Percentiles rank a stretch among this genome's conserved stretches.
phyloP scores from a whole-genome alignment of 2,888 invertebrate genomes.

The Rhaphigaster nebulosa region DNA sequence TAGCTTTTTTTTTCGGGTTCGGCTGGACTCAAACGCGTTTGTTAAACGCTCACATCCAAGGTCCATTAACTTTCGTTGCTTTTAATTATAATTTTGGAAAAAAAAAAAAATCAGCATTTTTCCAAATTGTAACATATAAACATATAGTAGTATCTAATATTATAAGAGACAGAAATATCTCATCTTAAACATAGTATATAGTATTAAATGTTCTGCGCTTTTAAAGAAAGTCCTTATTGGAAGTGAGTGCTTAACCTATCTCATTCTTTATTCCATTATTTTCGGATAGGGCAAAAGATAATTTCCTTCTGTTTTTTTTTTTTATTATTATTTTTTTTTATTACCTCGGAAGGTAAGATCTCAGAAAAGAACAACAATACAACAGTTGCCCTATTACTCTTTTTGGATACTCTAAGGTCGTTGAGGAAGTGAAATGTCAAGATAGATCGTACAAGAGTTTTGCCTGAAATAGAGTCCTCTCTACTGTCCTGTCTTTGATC shows the following conservation, averaged over 20 bases:
- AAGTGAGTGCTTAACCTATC: background rate
- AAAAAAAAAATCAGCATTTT: too few species aligned
- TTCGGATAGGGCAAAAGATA: background rate
- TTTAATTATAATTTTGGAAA: too few species aligned
- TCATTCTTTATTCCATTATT: conserved; percentile 36
- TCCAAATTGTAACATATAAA: too few species aligned
- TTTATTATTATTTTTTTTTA: background rate
- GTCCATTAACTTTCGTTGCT: too few species aligned
- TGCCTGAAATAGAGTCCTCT: background rate
- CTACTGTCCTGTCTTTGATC: background rate
- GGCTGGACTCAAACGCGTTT: too few species aligned
- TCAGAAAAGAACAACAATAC: too few species aligned
- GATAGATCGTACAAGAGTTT: background rate
- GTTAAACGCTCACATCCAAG: too few species aligned
- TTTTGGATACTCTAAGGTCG: background rate
- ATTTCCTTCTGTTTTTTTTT: background rate
- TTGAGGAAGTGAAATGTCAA: background rate
- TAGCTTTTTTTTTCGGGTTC: too few species aligned
- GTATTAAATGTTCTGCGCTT: background rate
- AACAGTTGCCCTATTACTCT: too few species aligned
- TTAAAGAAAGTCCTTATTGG: background rate
- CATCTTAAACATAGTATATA: background rate
- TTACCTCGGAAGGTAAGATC: too few species aligned
- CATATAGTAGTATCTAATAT: too few species aligned
- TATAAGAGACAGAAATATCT: too few species aligned